Percentiles rank a stretch among this genome's conserved stretches.
These are phyloP conservation scores for Vanessa cardui DNA, from an alignment of 2,888 invertebrate species.

Conservation along the genomic window DNA sequence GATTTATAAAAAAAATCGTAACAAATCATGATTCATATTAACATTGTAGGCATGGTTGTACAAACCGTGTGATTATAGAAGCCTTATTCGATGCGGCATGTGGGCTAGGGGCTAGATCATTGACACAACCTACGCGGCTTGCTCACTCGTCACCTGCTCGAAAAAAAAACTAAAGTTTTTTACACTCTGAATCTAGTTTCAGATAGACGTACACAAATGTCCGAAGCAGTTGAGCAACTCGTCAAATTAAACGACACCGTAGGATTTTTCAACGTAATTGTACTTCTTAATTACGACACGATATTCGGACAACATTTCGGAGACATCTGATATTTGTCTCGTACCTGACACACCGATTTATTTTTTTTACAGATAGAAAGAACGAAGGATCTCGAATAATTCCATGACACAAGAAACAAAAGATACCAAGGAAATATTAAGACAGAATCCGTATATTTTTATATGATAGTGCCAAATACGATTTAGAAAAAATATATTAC, in stretches of 20 bases:
- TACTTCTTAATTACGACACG: constrained; percentile 37
- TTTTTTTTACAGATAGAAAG: constrained; percentile 66
- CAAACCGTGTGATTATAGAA: constrained; percentile 72
- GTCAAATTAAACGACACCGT: constrained; percentile 34
- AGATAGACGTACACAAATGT: constrained; percentile 53
- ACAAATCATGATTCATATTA: constrained; percentile 30
- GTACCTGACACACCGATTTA: constrained; percentile 13
- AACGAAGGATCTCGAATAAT: constrained; percentile 77
- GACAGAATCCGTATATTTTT: constrained; percentile 70
- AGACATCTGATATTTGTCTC: constrained; percentile 17
- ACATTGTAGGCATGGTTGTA: constrained; percentile 52
- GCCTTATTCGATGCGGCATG: constrained; percentile 80
- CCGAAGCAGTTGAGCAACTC: constrained; percentile 40
- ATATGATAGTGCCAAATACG: constrained; percentile 78
- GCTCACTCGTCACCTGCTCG: constrained; percentile 78
- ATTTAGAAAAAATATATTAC: constrained; percentile 62
- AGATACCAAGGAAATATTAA: constrained; percentile 55
- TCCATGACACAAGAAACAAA: constrained; percentile 73
- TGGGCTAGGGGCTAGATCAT: constrained; percentile 80
- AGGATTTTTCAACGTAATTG: constrained; percentile 40
- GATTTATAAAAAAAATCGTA: constrained; percentile 13
- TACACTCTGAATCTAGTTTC: constrained; percentile 69
- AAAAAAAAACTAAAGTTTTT: constrained; percentile 65
- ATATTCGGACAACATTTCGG: constrained; percentile 58
- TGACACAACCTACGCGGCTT: constrained; percentile 79